These are phyloP conservation scores for Scolopax rusticola DNA, from an alignment of 2,797 vertebrate genomes.

Conservation along the genomic window DNA sequence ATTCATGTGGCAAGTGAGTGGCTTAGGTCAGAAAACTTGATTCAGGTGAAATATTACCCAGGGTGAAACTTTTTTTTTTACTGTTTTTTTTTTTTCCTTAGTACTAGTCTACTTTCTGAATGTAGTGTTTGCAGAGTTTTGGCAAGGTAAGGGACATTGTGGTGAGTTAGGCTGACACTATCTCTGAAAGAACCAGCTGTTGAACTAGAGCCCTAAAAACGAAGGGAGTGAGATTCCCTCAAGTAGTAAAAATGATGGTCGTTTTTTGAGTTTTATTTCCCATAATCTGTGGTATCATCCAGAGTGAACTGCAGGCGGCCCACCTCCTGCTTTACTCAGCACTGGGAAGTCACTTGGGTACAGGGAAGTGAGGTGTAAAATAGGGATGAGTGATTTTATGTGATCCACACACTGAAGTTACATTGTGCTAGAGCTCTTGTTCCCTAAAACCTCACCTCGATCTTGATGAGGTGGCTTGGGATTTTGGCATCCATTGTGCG, in stretches of 20 bases:
- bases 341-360: not conserved
- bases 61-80: not conserved
- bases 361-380: not conserved
- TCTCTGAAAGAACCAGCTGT: not conserved
- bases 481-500: not conserved
- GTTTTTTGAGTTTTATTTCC: not conserved
- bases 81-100: not conserved
- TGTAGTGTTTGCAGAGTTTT: not conserved
- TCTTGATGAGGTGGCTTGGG: not conserved
- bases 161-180: not conserved
- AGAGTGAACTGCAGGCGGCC: not conserved
- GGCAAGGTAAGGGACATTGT: not conserved
- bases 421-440: not conserved
- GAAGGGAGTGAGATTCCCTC: not conserved
- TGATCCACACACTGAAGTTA: not conserved
- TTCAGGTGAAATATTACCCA: not conserved
- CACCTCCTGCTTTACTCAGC: not conserved
- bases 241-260: not conserved
- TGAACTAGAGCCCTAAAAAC: not conserved
- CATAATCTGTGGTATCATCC: not conserved
- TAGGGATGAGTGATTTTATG: not conserved
- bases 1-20: not conserved
- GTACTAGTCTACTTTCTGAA: not conserved
- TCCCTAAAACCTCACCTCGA: not conserved
- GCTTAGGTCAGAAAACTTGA: not conserved